Evolutionary conservation across 2,113 vertebrate genomes (phyloP).

Genomic region (Seriola aureovittata): DNA sequence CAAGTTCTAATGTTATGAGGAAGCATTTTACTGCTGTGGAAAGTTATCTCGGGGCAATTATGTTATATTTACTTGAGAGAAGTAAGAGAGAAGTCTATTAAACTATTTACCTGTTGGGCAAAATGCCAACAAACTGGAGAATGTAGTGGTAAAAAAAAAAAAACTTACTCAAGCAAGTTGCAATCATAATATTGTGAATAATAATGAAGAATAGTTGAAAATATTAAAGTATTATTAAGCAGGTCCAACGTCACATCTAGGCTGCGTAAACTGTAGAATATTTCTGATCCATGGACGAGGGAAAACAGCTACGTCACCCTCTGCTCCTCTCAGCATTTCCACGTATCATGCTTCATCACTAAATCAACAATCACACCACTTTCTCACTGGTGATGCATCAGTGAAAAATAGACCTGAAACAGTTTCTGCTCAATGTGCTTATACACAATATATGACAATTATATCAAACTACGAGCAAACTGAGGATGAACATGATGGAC

Average conservation of each 20-base stretch:
- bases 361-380: neutral
- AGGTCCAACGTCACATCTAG: too few relatives aligned
- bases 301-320: neutral
- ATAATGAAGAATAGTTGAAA: neutral
- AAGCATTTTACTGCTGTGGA: neutral
- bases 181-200: neutral
- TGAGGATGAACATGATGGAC: neutral
- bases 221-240: too few relatives aligned
- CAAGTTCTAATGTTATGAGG: neutral
- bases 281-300: neutral
- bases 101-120: neutral
- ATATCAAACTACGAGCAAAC: neutral
- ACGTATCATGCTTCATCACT: neutral
- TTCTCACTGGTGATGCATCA: slow-evolving; percentile 16
- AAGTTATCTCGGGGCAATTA: neutral
- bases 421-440: neutral
- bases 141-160: neutral
- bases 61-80: too few relatives aligned
- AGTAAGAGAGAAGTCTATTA: neutral
- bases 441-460: neutral
- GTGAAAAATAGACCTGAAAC: neutral
- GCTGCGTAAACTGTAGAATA: neutral
- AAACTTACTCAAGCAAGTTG: neutral
- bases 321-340: slow-evolving; percentile 16
- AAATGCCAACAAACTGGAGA: neutral